Conservation (phyloP, 2,113 vertebrate genomes). For the Salvelinus sp. region DNA sequence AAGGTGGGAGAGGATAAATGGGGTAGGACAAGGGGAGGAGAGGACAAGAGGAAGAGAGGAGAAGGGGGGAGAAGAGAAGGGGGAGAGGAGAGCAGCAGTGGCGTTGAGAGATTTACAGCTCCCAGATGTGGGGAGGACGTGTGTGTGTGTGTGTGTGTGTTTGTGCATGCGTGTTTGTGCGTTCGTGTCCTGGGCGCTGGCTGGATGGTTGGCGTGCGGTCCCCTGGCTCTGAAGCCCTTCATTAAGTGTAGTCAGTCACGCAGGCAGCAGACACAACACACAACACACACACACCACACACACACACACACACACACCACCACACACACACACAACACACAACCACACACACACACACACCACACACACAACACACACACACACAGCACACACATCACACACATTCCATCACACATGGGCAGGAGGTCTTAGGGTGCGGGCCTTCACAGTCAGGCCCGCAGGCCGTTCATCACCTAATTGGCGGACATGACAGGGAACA, state of each 20-base stretch:
- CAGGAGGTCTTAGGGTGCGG: conserved; percentile 46
- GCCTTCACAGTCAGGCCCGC: conserved; percentile 43
- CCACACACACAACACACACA: no score
- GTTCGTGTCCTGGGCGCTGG: neutral
- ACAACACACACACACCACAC: no score
- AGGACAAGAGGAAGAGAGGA: no score
- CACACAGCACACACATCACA: no score
- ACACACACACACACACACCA: no score
- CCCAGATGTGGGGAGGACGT: conserved; percentile 15
- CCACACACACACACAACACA: no score
- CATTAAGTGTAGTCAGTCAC: conserved; percentile 41
- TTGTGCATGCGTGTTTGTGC: no score
- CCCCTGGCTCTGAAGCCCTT: neutral
- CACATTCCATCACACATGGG: no score
- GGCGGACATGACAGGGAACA: conserved; percentile 35
- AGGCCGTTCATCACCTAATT: conserved; percentile 56
- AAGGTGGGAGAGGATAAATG: no score
- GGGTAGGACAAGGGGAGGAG: no score
- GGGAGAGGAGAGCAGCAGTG: neutral
- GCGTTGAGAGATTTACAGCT: conserved; percentile 28
- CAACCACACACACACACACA: no score
- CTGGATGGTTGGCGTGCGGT: neutral
- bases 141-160: no score
- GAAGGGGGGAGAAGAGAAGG: neutral
- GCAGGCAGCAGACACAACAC: conserved; percentile 8